Base-by-base conservation (phyloP, 2,797 vertebrate genomes). In the Gambelia wislizenii region DNA sequence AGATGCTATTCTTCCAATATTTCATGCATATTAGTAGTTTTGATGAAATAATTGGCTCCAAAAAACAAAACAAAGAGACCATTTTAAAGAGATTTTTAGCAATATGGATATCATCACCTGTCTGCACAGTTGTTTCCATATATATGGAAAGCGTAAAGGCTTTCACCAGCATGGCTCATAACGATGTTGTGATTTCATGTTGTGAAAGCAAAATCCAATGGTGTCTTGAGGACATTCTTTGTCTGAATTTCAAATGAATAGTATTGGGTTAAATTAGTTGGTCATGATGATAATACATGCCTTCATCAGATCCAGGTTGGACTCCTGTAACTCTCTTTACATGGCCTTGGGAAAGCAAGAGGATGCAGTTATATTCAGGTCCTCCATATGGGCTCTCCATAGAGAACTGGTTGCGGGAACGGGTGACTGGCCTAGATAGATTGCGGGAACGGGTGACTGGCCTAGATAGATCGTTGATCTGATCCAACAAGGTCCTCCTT, bases 1-100 rank as follows among this genome's bases (percentile, higher is more conserved):
- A 84, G 47, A 72, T 52, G 14, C 36, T 74, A 6, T 78, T 78
- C 76, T 16, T 30, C 76, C 61, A 44, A 33, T 30, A 49, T 69
- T 3, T 88, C 39, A 0, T 52, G 12, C 0, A 14, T 10, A 56
- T 1, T 0, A 3, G 61, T 3, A 78, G 59, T 67, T 52, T 0
- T 76, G 6, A 22, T 20, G 81, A 74, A 74, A 87, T 1, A 8
- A 75, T 8, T 2, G 1, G 1, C 0, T 33, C 12, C 18, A 42
- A 22, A 30, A 64, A 87, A 13, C 1, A 82, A 61, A 77, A 22
- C 20, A 81, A 36, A 25, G 8, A 36, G 2, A 39, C n/a, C 10
- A 3, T 49, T 30, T 77, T 47, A 27, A 30, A 76, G 8, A 7
- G 44, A 78, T 79, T 6, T 6, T 79, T 52, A 49, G 10, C 27